phyloP scores from a whole-genome alignment of 1,140 invertebrate species.

The Tachypleus tridentatus region DNA sequence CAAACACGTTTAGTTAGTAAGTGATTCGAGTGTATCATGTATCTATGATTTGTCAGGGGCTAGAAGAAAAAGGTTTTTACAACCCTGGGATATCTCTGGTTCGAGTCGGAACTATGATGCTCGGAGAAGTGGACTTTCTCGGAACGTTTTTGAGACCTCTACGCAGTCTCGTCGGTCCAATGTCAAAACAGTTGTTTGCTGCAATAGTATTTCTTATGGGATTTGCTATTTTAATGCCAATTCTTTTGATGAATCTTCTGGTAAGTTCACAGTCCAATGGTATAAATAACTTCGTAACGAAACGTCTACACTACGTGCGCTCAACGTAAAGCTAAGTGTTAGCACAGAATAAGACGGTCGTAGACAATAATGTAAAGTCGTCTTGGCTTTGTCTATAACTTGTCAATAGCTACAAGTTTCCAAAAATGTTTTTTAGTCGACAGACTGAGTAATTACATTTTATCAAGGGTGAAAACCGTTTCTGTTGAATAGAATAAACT shows the following conservation, averaged over 20 bases:
- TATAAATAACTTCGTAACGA: too few species aligned
- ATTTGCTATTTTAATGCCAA: conserved; percentile 83
- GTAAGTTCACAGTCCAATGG: conserved; percentile 24
- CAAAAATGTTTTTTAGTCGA: too few species aligned
- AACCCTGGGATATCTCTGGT: conserved; percentile 54
- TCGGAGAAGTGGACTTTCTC: conserved; percentile 76
- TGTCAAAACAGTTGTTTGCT: conserved; percentile 13
- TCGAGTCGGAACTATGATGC: conserved; percentile 77
- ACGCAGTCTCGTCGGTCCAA: conserved; percentile 1
- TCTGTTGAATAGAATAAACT: too few species aligned
- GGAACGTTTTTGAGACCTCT: conserved; percentile 68
- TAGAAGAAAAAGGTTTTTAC: conserved; percentile 25
- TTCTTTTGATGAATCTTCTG: conserved; percentile 79
- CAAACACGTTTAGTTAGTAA: neutral
- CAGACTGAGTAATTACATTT: too few species aligned
- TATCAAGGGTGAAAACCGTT: too few species aligned
- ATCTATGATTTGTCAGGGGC: too few species aligned
- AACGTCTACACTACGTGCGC: too few species aligned
- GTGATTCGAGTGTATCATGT: neutral
- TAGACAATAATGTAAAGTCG: too few species aligned
- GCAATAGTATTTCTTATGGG: conserved; percentile 48
- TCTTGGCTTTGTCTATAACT: too few species aligned
- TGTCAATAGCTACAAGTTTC: too few species aligned
- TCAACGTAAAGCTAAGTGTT: too few species aligned
- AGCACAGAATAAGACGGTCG: too few species aligned